These are phyloP conservation scores for Bos javanicus DNA, from an alignment of 2,113 vertebrate genomes.

Conservation along the genomic window DNA sequence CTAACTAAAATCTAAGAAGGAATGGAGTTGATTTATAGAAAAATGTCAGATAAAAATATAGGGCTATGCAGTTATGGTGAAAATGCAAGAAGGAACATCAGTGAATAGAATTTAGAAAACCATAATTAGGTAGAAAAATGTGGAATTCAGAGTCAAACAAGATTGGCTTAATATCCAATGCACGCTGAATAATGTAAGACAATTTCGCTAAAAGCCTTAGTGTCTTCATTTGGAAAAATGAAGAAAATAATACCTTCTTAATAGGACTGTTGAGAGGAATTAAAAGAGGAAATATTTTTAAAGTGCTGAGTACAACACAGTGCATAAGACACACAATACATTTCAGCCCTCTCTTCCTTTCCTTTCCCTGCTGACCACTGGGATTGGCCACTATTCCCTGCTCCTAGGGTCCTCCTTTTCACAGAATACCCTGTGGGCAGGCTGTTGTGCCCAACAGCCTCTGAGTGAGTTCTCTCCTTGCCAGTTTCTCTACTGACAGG, in stretches of 20 bases:
- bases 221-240: neutral
- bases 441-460: neutral
- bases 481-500: neutral
- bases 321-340: neutral
- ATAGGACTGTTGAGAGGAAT: neutral
- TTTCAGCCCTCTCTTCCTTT: neutral
- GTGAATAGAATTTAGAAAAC: neutral
- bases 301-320: neutral
- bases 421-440: neutral
- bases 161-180: neutral
- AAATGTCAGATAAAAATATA: neutral
- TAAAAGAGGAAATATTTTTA: neutral
- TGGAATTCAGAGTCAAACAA: neutral
- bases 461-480: neutral
- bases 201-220: neutral
- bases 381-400: neutral
- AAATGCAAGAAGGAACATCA: neutral
- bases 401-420: neutral
- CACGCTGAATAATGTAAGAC: neutral
- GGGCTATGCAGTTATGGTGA: neutral
- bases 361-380: neutral
- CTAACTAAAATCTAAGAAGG: conserved; percentile 14
- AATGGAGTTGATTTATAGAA: neutral
- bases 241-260: conserved; percentile 2
- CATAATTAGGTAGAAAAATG: neutral